These are phyloP conservation scores for Plectropomus leopardus DNA, from an alignment of 2,113 vertebrate species.

Conservation along the genomic window DNA sequence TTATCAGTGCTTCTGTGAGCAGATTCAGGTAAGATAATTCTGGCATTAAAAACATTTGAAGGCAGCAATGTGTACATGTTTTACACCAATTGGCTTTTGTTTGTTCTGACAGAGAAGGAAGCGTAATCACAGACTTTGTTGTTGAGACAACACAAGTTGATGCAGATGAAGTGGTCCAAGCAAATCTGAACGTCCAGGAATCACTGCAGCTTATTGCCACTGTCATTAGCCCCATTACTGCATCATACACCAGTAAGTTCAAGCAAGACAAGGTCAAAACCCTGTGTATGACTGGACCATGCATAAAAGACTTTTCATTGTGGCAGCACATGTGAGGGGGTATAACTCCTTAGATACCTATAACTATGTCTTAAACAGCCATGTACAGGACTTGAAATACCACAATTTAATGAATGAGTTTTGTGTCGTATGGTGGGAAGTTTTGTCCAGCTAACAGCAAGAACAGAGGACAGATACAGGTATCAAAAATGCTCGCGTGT, in stretches of 20 bases:
- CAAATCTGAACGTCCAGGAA: conserved; percentile 25
- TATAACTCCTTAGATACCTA: too few species aligned
- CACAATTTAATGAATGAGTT: too few species aligned
- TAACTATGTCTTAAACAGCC: too few species aligned
- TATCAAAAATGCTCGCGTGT: too few species aligned
- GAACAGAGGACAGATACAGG: too few species aligned
- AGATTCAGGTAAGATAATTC: conserved; percentile 64
- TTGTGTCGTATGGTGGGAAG: too few species aligned
- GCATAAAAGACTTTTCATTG: too few species aligned
- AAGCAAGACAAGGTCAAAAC: not conserved
- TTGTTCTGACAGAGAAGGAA: conserved; percentile 71
- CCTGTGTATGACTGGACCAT: too few species aligned
- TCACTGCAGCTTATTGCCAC: not conserved
- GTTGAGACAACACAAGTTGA: conserved; percentile 29
- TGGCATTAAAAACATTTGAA: not conserved
- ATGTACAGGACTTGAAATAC: too few species aligned
- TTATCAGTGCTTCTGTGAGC: conserved; percentile 4
- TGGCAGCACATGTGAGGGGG: too few species aligned
- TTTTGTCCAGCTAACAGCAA: too few species aligned
- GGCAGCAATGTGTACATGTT: not conserved
- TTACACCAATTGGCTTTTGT: not conserved
- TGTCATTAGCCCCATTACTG: conserved; percentile 22
- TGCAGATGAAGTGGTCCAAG: not conserved
- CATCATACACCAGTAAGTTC: conserved; percentile 50
- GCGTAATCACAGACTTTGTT: conserved; percentile 65